A percentile compares a stretch with the other conserved stretches of the same genome.
Evolutionary conservation across 2,797 vertebrate genomes (phyloP).

Genomic region (Petrocephalus schoutedeni): DNA sequence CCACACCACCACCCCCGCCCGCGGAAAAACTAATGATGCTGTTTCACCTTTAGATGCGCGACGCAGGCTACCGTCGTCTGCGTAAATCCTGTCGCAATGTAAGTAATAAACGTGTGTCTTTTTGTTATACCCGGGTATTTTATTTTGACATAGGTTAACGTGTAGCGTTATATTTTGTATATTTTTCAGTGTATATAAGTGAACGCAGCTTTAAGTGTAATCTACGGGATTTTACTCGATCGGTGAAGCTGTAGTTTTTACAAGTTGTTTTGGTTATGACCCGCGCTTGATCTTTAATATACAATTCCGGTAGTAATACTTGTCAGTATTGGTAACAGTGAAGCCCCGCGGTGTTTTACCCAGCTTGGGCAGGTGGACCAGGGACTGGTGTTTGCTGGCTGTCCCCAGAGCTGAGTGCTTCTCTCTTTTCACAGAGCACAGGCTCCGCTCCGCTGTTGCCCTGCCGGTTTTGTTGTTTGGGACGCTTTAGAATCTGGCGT

Average conservation of each 20-base stretch:
- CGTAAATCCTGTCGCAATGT: not conserved
- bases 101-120: not conserved
- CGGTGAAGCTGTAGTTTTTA: not conserved
- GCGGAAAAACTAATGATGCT: not conserved
- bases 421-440: not conserved
- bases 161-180: not conserved
- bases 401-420: not conserved
- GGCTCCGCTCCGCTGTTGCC: not conserved
- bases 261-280: not conserved
- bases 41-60: not conserved
- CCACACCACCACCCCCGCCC: not conserved
- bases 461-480: not conserved
- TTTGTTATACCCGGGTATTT: not conserved
- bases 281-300: not conserved
- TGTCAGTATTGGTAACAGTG: not conserved
- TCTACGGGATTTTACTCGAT: not conserved
- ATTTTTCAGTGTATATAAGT: not conserved
- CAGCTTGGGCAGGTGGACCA: not conserved
- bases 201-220: not conserved
- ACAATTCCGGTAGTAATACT: not conserved
- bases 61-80: not conserved
- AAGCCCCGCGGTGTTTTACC: not conserved
- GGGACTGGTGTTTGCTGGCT: not conserved
- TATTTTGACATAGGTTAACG: not conserved
- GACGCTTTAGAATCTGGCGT: not conserved